Base-by-base conservation (phyloP, 2,888 invertebrate species). In the Drosophila nr. medialis region DNA sequence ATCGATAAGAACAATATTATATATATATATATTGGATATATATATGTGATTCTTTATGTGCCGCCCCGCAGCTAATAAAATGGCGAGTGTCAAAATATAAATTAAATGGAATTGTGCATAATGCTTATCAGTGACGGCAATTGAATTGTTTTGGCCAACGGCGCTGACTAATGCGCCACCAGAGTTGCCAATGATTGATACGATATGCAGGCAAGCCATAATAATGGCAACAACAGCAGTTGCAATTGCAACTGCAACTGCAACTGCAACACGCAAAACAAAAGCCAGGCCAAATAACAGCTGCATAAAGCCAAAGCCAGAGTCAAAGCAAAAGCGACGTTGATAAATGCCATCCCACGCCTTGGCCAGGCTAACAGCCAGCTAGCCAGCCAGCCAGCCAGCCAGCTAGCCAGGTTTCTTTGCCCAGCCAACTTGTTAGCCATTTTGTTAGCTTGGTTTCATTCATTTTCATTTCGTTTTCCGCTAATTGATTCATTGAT, bases 271-370 rank as follows among this genome's bases (percentile, higher is more conserved):
- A 55, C 64, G 59, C 53, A 49, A 55, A 49, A 50, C 64, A 63
- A 67, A 69, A 61, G 58, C 51, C 27, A 34, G 38, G 54, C 45
- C 45, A 7, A 34, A 24, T 45, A 34, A 30, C 68, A 79, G 67
- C 76, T 62, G 63, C 78, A 70, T 4, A 64, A 62, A 63, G 65
- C 38, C 54, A 32, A 24, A 54, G 56, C 24, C 54, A 29, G 32
- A 54, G 53, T 24, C 54, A 56, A 66, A 78, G 72, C 76, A 67
- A 79, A 81, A 78, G 74, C 79, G 90, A 90, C 90, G 68, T 91
- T 90, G 91, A 90, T 90, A 91, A 90, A 90, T 91, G 86, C 84
- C 91, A 90, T 90, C 91, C 90, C 90, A 90, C 90, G 91, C 91
- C 90, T 91, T 77, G 69, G 62, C 72, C 66, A 30, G 55, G 42